A percentile compares a stretch with the other conserved stretches of the same genome.
These are phyloP conservation scores for Micrasema longulum DNA, from an alignment of 1,140 invertebrate genomes.

Conservation along the genomic window DNA sequence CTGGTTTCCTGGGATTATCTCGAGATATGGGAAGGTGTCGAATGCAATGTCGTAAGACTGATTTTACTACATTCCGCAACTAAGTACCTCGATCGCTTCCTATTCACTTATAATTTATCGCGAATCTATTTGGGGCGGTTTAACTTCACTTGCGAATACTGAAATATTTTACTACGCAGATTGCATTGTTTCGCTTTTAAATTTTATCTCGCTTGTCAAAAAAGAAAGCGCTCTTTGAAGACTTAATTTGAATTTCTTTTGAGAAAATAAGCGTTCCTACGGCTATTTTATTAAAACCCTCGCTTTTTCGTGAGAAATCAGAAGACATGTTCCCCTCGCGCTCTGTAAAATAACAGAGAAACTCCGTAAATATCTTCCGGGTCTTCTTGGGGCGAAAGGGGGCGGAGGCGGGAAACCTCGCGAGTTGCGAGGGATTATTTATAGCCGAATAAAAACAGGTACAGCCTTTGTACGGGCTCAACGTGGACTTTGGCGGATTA, in stretches of 20 bases:
- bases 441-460: conserved; percentile 20
- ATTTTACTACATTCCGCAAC: conserved; percentile 16
- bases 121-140: no score
- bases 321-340: not conserved
- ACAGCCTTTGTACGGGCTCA: conserved; percentile 2
- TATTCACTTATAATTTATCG: no score
- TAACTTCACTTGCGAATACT: no score
- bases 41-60: conserved; percentile 26
- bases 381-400: not conserved
- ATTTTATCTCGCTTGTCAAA: no score
- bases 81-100: no score
- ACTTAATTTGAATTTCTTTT: not conserved
- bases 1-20: conserved; percentile 8
- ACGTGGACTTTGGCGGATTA: not conserved
- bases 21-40: conserved; percentile 6
- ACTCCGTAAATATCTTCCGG: not conserved
- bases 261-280: no score
- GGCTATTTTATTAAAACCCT: no score
- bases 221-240: no score
- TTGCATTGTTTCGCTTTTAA: no score
- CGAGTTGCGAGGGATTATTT: conserved; percentile 16
- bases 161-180: no score
- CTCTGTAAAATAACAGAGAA: conserved; percentile 6
- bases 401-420: conserved; percentile 1
- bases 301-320: conserved; percentile 19